Evolutionary conservation across 2,888 invertebrate species (phyloP).

Genomic region (Fragum sueziense): DNA sequence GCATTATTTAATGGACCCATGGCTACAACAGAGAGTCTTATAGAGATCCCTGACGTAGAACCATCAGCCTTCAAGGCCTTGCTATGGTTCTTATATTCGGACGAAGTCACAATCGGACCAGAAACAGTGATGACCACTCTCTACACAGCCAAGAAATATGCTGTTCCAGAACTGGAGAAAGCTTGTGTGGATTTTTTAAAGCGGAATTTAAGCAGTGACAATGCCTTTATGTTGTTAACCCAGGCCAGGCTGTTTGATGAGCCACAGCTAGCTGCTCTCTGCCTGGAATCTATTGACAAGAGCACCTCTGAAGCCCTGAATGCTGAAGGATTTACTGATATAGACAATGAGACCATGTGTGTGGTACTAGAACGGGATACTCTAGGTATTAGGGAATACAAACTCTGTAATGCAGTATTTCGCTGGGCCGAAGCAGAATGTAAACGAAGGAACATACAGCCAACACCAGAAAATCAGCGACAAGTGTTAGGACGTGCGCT

Average conservation of each 20-base stretch:
- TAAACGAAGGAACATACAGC: conserved; percentile 86
- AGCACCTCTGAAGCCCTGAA: conserved; percentile 90
- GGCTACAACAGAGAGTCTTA: conserved; percentile 83
- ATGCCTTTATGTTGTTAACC: conserved; percentile 91
- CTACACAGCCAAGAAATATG: conserved; percentile 94
- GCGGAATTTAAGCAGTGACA: conserved; percentile 90
- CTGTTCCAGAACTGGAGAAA: conserved; percentile 91
- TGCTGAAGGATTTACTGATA: conserved; percentile 91
- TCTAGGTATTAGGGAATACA: conserved; percentile 89
- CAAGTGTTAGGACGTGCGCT: conserved; percentile 88
- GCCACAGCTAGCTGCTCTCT: conserved; percentile 90
- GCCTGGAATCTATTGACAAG: conserved; percentile 92
- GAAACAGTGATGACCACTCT: conserved; percentile 94
- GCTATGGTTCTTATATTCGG: conserved; percentile 88
- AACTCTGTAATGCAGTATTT: conserved; percentile 86
- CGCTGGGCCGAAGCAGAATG: conserved; percentile 86
- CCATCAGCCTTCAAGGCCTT: conserved; percentile 91
- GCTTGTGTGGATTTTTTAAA: conserved; percentile 91
- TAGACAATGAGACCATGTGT: conserved; percentile 90
- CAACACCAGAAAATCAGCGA: conserved; percentile 88
- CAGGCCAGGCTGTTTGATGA: conserved; percentile 91
- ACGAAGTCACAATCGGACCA: conserved; percentile 91
- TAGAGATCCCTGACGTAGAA: conserved; percentile 92
- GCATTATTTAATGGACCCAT: conserved; percentile 90
- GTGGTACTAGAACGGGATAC: conserved; percentile 91